These are phyloP conservation scores for Theristicus caerulescens DNA, from an alignment of 2,113 vertebrate genomes.

Conservation along the genomic window DNA sequence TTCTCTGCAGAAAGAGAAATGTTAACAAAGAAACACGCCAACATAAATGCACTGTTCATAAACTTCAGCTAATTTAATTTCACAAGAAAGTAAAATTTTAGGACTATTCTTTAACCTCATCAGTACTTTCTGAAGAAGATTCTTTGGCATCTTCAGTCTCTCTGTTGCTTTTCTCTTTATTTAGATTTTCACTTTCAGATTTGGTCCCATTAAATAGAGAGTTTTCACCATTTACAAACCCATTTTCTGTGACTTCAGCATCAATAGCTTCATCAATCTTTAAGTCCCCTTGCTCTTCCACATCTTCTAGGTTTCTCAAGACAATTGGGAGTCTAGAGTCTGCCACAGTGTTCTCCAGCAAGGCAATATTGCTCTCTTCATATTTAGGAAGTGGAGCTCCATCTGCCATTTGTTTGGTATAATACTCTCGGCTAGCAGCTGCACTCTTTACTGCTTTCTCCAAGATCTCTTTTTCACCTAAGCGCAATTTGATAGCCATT, in stretches of 20 bases:
- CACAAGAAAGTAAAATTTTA: slow-evolving; percentile 72
- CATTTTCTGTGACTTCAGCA: slow-evolving; percentile 70
- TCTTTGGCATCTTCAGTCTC: slow-evolving; percentile 82
- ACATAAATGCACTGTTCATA: slow-evolving; percentile 65
- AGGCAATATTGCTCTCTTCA: slow-evolving; percentile 85
- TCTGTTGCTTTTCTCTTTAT: slow-evolving; percentile 66
- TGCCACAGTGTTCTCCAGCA: slow-evolving; percentile 82
- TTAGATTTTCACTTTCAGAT: slow-evolving; percentile 55
- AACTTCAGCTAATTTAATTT: slow-evolving; percentile 71
- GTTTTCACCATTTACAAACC: slow-evolving; percentile 81
- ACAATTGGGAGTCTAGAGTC: slow-evolving; percentile 88
- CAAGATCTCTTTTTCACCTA: slow-evolving; percentile 95
- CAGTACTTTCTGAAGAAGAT: slow-evolving; percentile 70
- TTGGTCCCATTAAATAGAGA: slow-evolving; percentile 76
- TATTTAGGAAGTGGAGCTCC: slow-evolving; percentile 81
- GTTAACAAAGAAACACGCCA: slow-evolving; percentile 74
- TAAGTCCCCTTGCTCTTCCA: slow-evolving; percentile 72
- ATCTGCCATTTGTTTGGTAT: slow-evolving; percentile 80
- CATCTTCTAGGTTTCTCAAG: slow-evolving; percentile 83
- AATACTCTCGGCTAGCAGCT: slow-evolving; percentile 78
- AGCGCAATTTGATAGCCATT: slow-evolving; percentile 87
- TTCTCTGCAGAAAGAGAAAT: slow-evolving; percentile 76
- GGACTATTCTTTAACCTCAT: slow-evolving; percentile 60
- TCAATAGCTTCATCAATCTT: slow-evolving; percentile 70
- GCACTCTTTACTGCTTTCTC: slow-evolving; percentile 85